Conservation (phyloP, 2,888 invertebrate genomes). For the Kryphioiulus occultus region DNA sequence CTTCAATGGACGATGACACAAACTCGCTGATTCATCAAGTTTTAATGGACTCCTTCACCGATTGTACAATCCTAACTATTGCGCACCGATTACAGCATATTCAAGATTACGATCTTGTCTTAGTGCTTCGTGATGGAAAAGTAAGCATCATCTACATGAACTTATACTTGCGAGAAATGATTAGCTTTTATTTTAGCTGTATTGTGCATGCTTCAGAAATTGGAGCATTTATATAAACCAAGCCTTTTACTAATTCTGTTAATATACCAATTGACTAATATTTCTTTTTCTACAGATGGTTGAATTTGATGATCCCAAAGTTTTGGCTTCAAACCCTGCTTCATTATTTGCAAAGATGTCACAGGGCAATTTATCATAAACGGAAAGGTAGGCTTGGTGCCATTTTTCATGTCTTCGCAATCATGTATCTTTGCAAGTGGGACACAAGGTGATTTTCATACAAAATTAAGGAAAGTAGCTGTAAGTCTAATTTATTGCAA, state of each 20-base stretch:
- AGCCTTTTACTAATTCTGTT: background rate
- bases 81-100: constrained; percentile 70
- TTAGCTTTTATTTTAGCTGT: background rate
- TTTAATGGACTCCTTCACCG: constrained; percentile 66
- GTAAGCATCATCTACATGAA: background rate
- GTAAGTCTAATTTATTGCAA: background rate
- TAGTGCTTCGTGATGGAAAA: constrained; percentile 67
- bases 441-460: background rate
- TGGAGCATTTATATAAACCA: no score
- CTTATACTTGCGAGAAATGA: background rate
- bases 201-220: no score
- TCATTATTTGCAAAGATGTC: constrained; percentile 10
- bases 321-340: background rate
- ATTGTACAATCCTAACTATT: constrained; percentile 70
- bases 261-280: background rate
- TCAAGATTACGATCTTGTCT: constrained; percentile 66
- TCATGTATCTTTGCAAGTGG: background rate
- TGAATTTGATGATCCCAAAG: constrained; percentile 29
- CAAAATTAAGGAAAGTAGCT: background rate
- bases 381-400: background rate
- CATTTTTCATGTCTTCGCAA: background rate
- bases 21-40: constrained; percentile 67
- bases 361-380: constrained; percentile 2
- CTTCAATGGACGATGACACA: constrained; percentile 63
- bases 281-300: background rate